Conservation (phyloP, 2,888 invertebrate species). For the Chouioia cunea region DNA sequence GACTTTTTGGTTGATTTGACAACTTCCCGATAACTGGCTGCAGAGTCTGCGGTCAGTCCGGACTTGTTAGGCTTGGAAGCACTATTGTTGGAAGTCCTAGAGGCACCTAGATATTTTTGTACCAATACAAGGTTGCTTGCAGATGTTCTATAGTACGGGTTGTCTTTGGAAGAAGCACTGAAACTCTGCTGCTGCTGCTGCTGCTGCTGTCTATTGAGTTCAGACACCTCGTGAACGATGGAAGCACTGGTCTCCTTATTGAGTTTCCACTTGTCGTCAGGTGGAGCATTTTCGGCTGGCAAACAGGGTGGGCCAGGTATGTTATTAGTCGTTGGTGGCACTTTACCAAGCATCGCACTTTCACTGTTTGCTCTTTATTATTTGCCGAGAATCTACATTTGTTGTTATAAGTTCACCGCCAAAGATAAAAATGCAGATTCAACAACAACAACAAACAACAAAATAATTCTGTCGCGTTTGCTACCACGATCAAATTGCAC, state of each 20-base stretch:
- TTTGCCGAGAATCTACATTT: slow-evolving; percentile 16
- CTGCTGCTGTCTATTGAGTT: slow-evolving; percentile 50
- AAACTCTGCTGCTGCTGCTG: slow-evolving; percentile 49
- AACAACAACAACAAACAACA: not conserved
- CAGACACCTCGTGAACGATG: slow-evolving; percentile 56
- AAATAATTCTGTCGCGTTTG: no score
- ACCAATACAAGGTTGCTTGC: slow-evolving; percentile 43
- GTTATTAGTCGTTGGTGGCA: slow-evolving; percentile 56
- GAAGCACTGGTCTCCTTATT: slow-evolving; percentile 51
- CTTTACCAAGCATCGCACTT: slow-evolving; percentile 60
- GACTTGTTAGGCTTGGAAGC: slow-evolving; percentile 52
- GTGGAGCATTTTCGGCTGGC: slow-evolving; percentile 54
- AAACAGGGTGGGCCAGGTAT: slow-evolving; percentile 61
- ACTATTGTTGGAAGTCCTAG: slow-evolving; percentile 45
- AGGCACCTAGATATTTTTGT: slow-evolving; percentile 57
- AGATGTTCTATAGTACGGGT: slow-evolving; percentile 44
- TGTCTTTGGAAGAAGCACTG: slow-evolving; percentile 52
- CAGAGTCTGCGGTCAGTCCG: slow-evolving; percentile 22
- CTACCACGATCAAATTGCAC: no score
- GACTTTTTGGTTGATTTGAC: slow-evolving; percentile 45
- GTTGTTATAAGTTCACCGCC: not conserved
- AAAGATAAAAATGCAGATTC: not conserved
- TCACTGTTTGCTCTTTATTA: slow-evolving; percentile 45
- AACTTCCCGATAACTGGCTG: slow-evolving; percentile 23
- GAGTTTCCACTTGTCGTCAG: slow-evolving; percentile 52